Evolutionary conservation across 2,113 vertebrate genomes (phyloP), one percentile per base, ranked within the genome.

Genomic region (Egretta garzetta): DNA sequence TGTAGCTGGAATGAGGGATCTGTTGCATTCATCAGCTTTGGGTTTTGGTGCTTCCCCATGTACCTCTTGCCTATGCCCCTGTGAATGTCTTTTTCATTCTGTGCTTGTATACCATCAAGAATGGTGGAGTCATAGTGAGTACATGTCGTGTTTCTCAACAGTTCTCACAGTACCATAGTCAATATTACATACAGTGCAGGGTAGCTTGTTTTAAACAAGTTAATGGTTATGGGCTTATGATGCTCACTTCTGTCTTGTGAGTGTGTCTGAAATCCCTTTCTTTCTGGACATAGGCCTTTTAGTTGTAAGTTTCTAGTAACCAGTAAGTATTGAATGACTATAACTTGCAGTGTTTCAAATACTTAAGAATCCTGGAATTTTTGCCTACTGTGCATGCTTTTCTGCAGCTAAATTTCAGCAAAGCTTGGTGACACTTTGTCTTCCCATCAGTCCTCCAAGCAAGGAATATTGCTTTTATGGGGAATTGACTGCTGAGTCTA

Each of bases 171-270:
- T 13, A 30, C 35, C 26, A 8, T 22, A 50, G 32, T 50, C 59
- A 77, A 28, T 3, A 6, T 62, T 49, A 66, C 0, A 1, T 52
- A 56, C 21, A 12, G 9, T 18, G 6, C 24, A 1, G 6, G 4
- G 73, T 39, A 50, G 22, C 7, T 84, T n/a, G 8, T 50, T 89
- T 84, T 16, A 74, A 75, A 43, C 22, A 80, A 49, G 11, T 55
- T 56, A 55, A 33, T 43, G 18, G 12, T 55, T 56, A n/a, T 27
- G 21, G 27, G 12, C 14, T 59, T 68, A 30, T 37, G 45, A 30
- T 18, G n/a, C n/a, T 74, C 16, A 21, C n/a, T 70, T 84, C 10
- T 80, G 6, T 59, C 27, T 47, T 71, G 5, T 43, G 24, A 33
- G 13, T 35, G 52, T 2, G 2, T 59, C 27, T 74, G 50, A 53